phyloP scores from a whole-genome alignment of 1,140 invertebrate species.

The Halictus rubicundus region DNA sequence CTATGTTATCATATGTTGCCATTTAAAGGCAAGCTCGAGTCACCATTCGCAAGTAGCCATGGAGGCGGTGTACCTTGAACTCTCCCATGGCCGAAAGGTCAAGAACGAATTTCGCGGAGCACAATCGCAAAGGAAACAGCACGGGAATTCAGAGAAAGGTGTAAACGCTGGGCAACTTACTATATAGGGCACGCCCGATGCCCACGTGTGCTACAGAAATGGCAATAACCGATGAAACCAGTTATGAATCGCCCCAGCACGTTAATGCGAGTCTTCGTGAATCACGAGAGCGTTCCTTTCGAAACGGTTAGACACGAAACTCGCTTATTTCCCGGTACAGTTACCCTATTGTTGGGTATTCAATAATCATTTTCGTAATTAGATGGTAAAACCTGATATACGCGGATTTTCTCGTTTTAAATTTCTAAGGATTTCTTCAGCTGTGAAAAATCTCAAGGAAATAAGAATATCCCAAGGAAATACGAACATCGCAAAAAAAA shows the following conservation, averaged over 20 bases:
- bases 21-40: background rate
- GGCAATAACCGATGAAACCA: constrained; percentile 22
- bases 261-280: background rate
- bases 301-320: background rate
- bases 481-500: too few species aligned
- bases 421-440: too few species aligned
- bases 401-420: too few species aligned
- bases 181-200: constrained; percentile 4
- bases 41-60: background rate
- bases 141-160: constrained; percentile 8
- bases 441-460: too few species aligned
- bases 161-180: constrained; percentile 1
- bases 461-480: too few species aligned
- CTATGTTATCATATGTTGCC: background rate
- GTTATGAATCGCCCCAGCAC: constrained; percentile 12
- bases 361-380: background rate
- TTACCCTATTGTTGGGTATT: background rate
- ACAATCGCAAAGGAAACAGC: background rate
- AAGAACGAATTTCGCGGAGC: constrained; percentile 15
- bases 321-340: background rate
- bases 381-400: too few species aligned
- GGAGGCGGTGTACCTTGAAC: constrained; percentile 22
- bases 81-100: constrained; percentile 16
- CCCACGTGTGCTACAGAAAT: constrained; percentile 16
- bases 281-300: constrained; percentile 14